These are phyloP conservation scores for Hydra vulgaris DNA, from an alignment of 30 jellyfish, hydroid and myxozoan genomes.

Conservation along the genomic window DNA sequence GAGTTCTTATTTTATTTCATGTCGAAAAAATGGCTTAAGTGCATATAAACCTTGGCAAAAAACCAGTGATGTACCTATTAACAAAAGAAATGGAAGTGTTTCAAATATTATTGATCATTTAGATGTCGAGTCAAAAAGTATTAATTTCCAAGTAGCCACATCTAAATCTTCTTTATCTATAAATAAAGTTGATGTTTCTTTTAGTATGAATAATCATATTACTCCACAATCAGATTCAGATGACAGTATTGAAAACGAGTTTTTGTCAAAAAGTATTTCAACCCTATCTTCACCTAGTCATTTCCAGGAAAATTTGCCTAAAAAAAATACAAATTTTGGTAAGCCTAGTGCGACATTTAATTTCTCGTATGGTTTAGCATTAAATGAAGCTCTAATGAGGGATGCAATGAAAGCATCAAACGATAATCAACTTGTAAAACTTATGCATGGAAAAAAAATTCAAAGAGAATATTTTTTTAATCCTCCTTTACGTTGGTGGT, in stretches of 20 bases:
- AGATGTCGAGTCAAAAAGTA: too few relatives aligned
- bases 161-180: too few relatives aligned
- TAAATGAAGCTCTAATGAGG: conserved; percentile 89
- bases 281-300: too few relatives aligned
- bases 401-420: conserved; percentile 82
- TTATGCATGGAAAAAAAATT: conserved; percentile 79
- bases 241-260: conserved; percentile 3
- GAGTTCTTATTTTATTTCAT: conserved; percentile 53
- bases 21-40: conserved; percentile 66
- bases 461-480: conserved; percentile 87
- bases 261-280: conserved; percentile 80
- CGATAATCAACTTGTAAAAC: conserved; percentile 90
- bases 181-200: conserved; percentile 48
- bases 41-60: conserved; percentile 94
- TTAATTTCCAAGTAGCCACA: neutral
- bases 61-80: neutral
- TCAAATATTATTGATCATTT: too few relatives aligned
- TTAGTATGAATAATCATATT: too few relatives aligned
- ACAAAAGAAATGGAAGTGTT: neutral
- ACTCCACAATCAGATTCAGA: conserved; percentile 30
- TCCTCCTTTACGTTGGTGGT: conserved; percentile 68
- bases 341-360: conserved; percentile 73
- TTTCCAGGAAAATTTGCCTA: too few relatives aligned
- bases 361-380: conserved; percentile 51
- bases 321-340: too few relatives aligned